Evolutionary conservation across 2,888 invertebrate genomes (phyloP).

Genomic region (Tineola bisselliella): DNA sequence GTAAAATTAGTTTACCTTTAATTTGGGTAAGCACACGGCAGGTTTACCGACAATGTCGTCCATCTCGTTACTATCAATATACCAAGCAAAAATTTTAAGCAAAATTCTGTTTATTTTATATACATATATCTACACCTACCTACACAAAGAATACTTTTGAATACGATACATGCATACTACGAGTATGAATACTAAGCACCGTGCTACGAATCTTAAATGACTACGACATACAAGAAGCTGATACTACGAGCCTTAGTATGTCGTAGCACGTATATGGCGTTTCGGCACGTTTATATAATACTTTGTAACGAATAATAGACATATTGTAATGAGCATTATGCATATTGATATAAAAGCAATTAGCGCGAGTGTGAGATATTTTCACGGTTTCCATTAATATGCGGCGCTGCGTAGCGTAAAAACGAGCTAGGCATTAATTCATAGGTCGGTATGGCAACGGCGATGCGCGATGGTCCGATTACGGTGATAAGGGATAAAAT

Average conservation of each 20-base stretch:
- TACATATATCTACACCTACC: no score
- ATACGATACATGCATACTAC: background rate
- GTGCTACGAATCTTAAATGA: background rate
- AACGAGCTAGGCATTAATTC: constrained; percentile 1
- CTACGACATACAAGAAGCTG: background rate
- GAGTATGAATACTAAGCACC: background rate
- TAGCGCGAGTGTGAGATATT: background rate
- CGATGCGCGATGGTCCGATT: background rate
- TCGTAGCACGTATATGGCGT: no score
- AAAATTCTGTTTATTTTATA: background rate
- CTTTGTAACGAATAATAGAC: no score
- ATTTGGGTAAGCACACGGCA: constrained; percentile 40
- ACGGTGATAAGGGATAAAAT: constrained; percentile 18
- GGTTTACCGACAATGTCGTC: background rate
- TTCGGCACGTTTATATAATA: no score
- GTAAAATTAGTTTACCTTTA: constrained; percentile 58
- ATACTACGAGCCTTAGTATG: background rate
- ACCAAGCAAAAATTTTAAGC: background rate
- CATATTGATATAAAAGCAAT: background rate
- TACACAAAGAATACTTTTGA: no score
- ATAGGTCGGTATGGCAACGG: background rate
- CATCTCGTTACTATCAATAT: background rate
- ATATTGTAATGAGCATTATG: background rate
- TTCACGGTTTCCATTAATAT: background rate
- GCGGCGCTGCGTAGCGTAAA: background rate